Conservation (phyloP, 2,888 invertebrate species). For the Ganaspis brasiliensis region DNA sequence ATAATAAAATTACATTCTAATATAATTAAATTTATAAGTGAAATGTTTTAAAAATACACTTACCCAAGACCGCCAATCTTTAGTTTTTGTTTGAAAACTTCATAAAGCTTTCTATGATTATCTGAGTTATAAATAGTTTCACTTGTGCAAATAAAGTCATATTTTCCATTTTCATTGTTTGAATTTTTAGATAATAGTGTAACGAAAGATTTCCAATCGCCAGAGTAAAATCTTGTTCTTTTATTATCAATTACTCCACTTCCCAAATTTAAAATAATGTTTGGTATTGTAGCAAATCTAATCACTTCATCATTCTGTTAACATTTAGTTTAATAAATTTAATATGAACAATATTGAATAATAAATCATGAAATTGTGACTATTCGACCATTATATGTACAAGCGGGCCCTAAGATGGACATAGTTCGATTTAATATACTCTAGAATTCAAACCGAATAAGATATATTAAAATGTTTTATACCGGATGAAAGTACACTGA, state of each 20-base stretch:
- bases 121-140: conserved; percentile 95
- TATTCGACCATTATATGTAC: too few species aligned
- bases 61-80: conserved; percentile 85
- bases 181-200: conserved; percentile 76
- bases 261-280: conserved; percentile 86
- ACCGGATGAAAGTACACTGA: too few species aligned
- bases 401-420: too few species aligned
- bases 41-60: conserved; percentile 43
- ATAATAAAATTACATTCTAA: conserved; percentile 1
- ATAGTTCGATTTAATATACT: too few species aligned
- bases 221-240: conserved; percentile 83
- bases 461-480: too few species aligned
- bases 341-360: not conserved
- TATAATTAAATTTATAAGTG: conserved; percentile 64
- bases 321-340: conserved; percentile 24
- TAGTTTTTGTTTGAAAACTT: conserved; percentile 85
- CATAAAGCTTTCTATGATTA: conserved; percentile 89
- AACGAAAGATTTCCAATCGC: conserved; percentile 88
- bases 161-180: conserved; percentile 81
- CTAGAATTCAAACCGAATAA: too few species aligned
- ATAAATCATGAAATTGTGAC: too few species aligned
- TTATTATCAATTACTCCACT: conserved; percentile 77
- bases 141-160: conserved; percentile 93
- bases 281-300: conserved; percentile 90
- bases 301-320: conserved; percentile 92